These are phyloP conservation scores for Gnathonemus echidnorhynchus DNA, from an alignment of 2,113 vertebrate species.

Conservation along the genomic window DNA sequence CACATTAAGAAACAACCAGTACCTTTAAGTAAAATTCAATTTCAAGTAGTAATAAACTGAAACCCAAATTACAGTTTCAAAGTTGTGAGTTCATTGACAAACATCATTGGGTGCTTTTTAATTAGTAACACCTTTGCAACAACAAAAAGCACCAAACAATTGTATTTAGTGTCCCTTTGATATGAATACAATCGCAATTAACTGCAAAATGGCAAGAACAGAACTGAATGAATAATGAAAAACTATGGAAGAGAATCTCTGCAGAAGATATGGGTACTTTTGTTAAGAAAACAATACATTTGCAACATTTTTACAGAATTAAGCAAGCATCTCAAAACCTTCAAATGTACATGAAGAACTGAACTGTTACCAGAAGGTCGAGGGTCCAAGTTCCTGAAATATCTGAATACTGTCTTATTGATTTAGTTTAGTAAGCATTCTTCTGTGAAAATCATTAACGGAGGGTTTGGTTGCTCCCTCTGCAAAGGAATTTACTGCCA, in stretches of 20 bases:
- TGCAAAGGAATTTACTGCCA: not conserved
- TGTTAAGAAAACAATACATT: not conserved
- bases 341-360: not conserved
- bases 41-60: not conserved
- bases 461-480: not conserved
- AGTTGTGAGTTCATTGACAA: not conserved
- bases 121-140: not conserved
- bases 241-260: not conserved
- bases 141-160: not conserved
- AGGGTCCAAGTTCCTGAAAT: not conserved
- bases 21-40: not conserved
- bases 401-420: not conserved
- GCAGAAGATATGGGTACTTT: not conserved
- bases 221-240: not conserved
- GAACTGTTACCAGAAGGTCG: not conserved
- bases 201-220: not conserved
- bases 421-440: not conserved
- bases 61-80: not conserved
- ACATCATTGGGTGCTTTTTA: not conserved
- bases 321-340: not conserved
- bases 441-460: not conserved
- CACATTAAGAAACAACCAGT: not conserved
- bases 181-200: not conserved
- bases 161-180: not conserved
- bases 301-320: too few species aligned